These are phyloP conservation scores for Brachycybe producta DNA, from an alignment of 2,888 invertebrate species.

Conservation along the genomic window DNA sequence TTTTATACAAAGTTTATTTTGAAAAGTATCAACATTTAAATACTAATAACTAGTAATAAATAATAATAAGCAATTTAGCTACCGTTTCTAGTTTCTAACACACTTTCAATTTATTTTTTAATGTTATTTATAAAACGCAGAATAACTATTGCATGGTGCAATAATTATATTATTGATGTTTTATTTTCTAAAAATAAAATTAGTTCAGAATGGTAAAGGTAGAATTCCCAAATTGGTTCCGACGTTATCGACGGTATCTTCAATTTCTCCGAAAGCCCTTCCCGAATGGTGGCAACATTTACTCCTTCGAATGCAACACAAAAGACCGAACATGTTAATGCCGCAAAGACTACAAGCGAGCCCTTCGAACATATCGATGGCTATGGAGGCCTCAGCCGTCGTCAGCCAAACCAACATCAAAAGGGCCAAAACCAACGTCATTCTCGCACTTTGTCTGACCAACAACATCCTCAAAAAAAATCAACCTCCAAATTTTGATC, in stretches of 20 bases:
- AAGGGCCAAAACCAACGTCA: background rate
- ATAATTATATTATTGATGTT: too few species aligned
- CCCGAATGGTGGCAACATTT: conserved; percentile 15
- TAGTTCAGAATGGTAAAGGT: background rate
- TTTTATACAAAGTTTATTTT: too few species aligned
- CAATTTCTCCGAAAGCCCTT: conserved; percentile 11
- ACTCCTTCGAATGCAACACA: conserved; percentile 11
- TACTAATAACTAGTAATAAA: too few species aligned
- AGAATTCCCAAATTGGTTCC: conserved; percentile 10
- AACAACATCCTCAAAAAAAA: background rate
- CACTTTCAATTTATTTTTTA: too few species aligned
- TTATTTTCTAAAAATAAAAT: background rate
- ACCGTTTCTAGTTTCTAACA: too few species aligned
- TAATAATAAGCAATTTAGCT: too few species aligned
- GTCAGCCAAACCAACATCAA: background rate
- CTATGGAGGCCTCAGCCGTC: background rate
- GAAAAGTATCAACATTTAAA: too few species aligned
- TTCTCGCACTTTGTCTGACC: conserved; percentile 1
- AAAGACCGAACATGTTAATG: conserved; percentile 5
- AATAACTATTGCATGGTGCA: too few species aligned
- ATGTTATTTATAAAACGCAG: too few species aligned
- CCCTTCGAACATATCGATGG: background rate
- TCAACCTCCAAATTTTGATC: too few species aligned
- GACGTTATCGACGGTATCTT: conserved; percentile 6
- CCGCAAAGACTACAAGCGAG: conserved; percentile 10